A percentile compares a stretch with the other conserved stretches of the same genome.
phyloP scores from a whole-genome alignment of 2,888 invertebrate genomes.

The Anthoptus insignis region DNA sequence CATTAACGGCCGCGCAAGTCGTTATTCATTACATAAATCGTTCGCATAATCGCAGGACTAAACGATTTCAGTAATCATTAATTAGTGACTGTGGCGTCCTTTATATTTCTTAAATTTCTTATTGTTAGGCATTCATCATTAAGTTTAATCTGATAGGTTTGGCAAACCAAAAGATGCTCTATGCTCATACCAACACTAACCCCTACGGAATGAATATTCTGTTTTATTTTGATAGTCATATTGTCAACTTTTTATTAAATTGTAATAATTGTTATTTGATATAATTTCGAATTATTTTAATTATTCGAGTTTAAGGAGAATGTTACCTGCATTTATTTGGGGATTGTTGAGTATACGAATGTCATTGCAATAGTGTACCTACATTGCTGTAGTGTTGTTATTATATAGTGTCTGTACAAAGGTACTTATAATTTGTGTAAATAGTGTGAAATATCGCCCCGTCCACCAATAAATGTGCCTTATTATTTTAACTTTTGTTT shows the following conservation, averaged over 20 bases:
- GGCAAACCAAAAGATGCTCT: too few relatives aligned
- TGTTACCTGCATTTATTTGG: constrained; percentile 35
- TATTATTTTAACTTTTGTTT: constrained; percentile 28
- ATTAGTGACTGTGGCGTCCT: too few relatives aligned
- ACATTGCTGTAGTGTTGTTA: constrained; percentile 4
- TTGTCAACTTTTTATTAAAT: constrained; percentile 16
- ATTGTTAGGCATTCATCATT: too few relatives aligned
- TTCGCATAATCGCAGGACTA: too few relatives aligned
- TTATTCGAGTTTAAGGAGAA: constrained; percentile 12
- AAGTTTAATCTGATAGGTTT: too few relatives aligned
- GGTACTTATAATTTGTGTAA: constrained; percentile 43
- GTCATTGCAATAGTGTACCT: not conserved
- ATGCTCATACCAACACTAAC: too few relatives aligned
- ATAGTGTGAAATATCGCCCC: constrained; percentile 51
- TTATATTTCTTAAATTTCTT: too few relatives aligned
- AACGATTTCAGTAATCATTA: too few relatives aligned
- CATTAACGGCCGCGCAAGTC: too few relatives aligned
- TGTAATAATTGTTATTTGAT: constrained; percentile 26
- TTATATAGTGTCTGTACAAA: constrained; percentile 17
- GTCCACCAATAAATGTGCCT: constrained; percentile 71
- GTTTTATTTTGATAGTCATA: constrained; percentile 9
- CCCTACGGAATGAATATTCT: too few relatives aligned
- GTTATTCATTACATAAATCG: too few relatives aligned
- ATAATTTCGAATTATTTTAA: not conserved
- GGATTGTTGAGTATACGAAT: constrained; percentile 7